Percentiles rank a stretch among this genome's conserved stretches.
Conservation (phyloP, 2,888 invertebrate species). For the Coelogynopora nodosa region DNA sequence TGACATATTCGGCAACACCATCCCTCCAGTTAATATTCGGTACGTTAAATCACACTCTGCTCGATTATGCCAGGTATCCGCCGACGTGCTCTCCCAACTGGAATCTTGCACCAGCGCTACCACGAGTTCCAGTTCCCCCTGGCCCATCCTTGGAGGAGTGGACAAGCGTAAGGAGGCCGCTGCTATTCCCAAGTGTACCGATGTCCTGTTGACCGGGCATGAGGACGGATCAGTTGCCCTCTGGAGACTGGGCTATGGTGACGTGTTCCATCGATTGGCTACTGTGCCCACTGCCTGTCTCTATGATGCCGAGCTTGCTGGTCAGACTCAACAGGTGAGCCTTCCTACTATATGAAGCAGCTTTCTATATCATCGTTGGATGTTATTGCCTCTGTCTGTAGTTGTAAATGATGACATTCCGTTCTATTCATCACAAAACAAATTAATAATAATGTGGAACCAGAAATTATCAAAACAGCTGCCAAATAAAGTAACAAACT, state of each 20-base stretch:
- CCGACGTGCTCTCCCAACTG: neutral
- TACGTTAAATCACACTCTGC: too few relatives aligned
- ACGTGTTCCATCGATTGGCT: neutral
- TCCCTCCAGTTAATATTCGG: too few relatives aligned
- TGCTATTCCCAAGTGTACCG: constrained; percentile 59
- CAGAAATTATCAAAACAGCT: too few relatives aligned
- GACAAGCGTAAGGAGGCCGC: neutral
- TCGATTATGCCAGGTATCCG: neutral
- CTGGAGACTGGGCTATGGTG: constrained; percentile 73
- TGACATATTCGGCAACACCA: too few relatives aligned
- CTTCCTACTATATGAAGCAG: too few relatives aligned
- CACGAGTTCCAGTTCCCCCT: constrained; percentile 64
- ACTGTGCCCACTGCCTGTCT: neutral
- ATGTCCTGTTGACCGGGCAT: constrained; percentile 77
- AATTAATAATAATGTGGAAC: too few relatives aligned
- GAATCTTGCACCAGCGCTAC: neutral
- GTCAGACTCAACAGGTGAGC: neutral
- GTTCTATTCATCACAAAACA: too few relatives aligned
- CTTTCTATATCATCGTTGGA: too few relatives aligned
- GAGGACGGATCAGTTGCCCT: constrained; percentile 93
- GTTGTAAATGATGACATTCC: too few relatives aligned
- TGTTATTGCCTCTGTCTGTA: too few relatives aligned
- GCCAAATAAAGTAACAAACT: too few relatives aligned
- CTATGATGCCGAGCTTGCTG: neutral
- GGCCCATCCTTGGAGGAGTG: constrained; percentile 79